Evolutionary conservation across 2,113 vertebrate genomes (phyloP).

Genomic region (Paradisaea rubra): DNA sequence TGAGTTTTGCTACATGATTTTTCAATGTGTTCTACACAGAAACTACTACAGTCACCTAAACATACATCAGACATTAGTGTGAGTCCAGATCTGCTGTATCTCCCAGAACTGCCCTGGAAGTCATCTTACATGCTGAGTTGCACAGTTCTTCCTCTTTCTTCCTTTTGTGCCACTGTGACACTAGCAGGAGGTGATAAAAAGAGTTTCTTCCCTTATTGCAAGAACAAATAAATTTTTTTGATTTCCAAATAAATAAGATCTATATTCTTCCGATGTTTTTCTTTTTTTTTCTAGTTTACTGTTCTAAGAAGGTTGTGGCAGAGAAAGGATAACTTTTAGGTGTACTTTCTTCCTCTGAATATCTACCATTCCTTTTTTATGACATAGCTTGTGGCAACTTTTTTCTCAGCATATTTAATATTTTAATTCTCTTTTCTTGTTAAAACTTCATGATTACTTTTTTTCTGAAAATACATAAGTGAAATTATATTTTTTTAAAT

Average conservation of each 20-base stretch:
- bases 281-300: background rate
- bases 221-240: background rate
- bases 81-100: background rate
- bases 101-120: background rate
- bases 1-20: background rate
- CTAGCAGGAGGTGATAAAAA: background rate
- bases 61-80: background rate
- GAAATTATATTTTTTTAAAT: background rate
- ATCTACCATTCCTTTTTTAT: background rate
- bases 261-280: background rate
- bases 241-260: background rate
- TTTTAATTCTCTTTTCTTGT: background rate
- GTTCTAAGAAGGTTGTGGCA: background rate
- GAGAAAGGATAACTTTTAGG: background rate
- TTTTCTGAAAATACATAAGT: background rate
- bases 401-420: background rate
- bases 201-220: background rate
- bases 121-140: background rate
- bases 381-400: background rate
- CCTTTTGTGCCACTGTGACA: background rate
- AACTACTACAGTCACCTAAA: background rate
- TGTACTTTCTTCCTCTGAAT: background rate
- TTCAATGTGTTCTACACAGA: background rate
- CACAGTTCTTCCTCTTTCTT: background rate
- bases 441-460: background rate